Evolutionary conservation across 2,113 vertebrate genomes (phyloP).

Genomic region (Bubo blakistoni): DNA sequence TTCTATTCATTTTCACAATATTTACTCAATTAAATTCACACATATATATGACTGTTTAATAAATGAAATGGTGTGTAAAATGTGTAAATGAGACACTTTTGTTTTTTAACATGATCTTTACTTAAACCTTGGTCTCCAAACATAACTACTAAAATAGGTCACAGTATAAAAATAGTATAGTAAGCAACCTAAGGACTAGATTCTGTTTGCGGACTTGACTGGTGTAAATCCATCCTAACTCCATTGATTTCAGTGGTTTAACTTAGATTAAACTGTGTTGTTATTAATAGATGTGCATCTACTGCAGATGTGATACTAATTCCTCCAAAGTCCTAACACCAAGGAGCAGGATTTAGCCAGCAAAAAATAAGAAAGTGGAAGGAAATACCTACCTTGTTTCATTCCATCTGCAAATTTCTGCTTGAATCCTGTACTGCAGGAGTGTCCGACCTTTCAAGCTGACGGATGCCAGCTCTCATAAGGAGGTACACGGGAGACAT

Average conservation of each 20-base stretch:
- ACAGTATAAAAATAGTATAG: conserved; percentile 48
- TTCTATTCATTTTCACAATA: background rate
- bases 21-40: background rate
- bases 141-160: conserved; percentile 54
- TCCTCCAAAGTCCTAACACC: background rate
- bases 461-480: background rate
- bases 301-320: background rate
- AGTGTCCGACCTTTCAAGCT: background rate
- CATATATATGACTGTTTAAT: background rate
- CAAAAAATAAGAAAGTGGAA: background rate
- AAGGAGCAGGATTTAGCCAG: background rate
- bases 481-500: background rate
- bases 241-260: background rate
- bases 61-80: background rate
- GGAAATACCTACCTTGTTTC: background rate
- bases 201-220: background rate
- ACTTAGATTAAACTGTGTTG: background rate
- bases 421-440: background rate
- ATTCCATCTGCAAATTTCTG: background rate
- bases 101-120: background rate
- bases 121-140: conserved; percentile 19
- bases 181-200: conserved; percentile 17
- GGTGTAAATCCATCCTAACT: background rate
- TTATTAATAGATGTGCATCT: background rate
- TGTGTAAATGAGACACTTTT: background rate